These are phyloP conservation scores for Malurus elegans DNA, from an alignment of 2,113 vertebrate genomes.

Conservation along the genomic window DNA sequence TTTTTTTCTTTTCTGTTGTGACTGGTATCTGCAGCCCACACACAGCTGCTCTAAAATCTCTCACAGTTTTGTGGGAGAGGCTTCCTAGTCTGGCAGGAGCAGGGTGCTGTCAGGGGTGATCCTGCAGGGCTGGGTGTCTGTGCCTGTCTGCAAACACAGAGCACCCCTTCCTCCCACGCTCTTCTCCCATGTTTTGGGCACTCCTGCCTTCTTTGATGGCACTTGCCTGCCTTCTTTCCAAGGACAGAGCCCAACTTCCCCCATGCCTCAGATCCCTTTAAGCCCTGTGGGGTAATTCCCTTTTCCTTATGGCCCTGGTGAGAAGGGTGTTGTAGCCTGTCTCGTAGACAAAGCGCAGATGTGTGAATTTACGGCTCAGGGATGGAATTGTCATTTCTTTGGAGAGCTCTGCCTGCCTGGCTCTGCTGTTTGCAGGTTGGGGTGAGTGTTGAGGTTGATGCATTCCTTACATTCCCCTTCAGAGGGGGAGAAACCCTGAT, in stretches of 20 bases:
- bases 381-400: background rate
- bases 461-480: background rate
- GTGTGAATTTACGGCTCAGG: background rate
- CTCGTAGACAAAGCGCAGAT: fast-evolving
- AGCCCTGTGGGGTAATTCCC: background rate
- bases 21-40: constrained; percentile 10
- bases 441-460: background rate
- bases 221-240: background rate
- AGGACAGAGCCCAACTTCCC: background rate
- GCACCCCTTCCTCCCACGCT: fast-evolving
- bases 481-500: background rate
- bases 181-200: fast-evolving
- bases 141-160: background rate
- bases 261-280: fast-evolving
- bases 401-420: background rate
- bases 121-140: background rate
- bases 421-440: background rate
- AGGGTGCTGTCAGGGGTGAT: background rate
- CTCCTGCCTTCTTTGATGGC: fast-evolving
- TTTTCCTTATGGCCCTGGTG: background rate
- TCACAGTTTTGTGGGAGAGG: background rate
- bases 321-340: background rate
- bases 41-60: background rate
- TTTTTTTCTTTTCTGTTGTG: background rate
- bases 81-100: background rate